These are phyloP conservation scores for Agrilus planipennis DNA, from an alignment of 1,140 invertebrate genomes.

Conservation along the genomic window DNA sequence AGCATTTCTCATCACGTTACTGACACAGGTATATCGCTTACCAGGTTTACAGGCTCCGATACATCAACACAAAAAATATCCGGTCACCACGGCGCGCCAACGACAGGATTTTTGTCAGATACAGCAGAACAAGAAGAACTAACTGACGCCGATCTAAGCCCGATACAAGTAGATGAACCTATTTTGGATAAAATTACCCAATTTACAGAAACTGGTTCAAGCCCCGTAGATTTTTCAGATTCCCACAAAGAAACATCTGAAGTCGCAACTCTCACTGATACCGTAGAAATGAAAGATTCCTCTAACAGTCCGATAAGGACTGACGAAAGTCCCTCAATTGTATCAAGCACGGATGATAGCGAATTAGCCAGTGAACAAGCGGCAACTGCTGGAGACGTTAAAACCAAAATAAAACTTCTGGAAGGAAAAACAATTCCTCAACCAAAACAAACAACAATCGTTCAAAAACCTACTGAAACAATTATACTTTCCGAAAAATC, in stretches of 20 bases:
- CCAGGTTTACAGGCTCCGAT: conserved; percentile 36
- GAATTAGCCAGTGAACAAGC: conserved; percentile 27
- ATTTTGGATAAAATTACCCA: conserved; percentile 30
- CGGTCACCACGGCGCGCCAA: conserved; percentile 26
- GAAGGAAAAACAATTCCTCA: conserved; percentile 29
- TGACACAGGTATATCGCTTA: conserved; percentile 41
- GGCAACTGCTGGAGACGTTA: conserved; percentile 37
- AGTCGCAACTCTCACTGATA: conserved; percentile 37
- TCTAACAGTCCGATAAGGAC: conserved; percentile 35
- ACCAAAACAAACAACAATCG: too few relatives aligned
- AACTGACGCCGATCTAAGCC: conserved; percentile 42
- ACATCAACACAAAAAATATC: conserved; percentile 33
- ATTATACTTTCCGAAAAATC: too few relatives aligned
- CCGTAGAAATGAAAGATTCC: conserved; percentile 36
- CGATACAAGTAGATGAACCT: conserved; percentile 39
- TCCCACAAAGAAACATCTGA: conserved; percentile 37
- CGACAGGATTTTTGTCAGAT: conserved; percentile 37
- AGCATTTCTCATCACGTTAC: conserved; percentile 39
- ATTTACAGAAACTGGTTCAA: conserved; percentile 35
- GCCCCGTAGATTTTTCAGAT: conserved; percentile 36
- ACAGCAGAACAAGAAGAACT: conserved; percentile 38
- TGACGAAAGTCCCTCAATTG: conserved; percentile 20
- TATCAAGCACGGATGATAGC: conserved; percentile 23
- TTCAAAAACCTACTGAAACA: too few relatives aligned
- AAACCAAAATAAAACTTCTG: conserved; percentile 35